phyloP scores from a whole-genome alignment of 2,797 vertebrate genomes.

The Anguilla pacifica region DNA sequence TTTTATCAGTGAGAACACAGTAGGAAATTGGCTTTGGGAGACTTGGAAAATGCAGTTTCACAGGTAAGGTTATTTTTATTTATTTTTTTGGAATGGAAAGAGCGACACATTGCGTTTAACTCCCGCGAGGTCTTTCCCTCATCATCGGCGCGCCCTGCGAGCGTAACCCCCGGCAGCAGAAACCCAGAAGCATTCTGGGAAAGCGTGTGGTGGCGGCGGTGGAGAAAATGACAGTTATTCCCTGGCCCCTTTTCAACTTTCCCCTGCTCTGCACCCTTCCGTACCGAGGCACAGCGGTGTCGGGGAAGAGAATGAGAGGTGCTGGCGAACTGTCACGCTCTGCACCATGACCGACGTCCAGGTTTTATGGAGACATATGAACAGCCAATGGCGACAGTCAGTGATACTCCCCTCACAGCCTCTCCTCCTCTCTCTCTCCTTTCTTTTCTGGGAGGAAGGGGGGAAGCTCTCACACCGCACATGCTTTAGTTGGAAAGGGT shows the following conservation, averaged over 20 bases:
- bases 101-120: not conserved
- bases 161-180: conserved; percentile 10
- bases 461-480: no score
- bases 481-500: no score
- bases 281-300: not conserved
- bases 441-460: no score
- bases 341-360: not conserved
- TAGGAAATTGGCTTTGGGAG: not conserved
- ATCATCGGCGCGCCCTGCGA: not conserved
- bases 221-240: not conserved
- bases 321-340: not conserved
- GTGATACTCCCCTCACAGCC: not conserved
- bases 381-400: not conserved
- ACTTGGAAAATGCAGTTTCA: not conserved
- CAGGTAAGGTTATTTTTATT: not conserved
- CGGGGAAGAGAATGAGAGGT: not conserved
- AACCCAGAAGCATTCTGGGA: not conserved
- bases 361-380: not conserved
- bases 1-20: not conserved
- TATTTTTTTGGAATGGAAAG: not conserved
- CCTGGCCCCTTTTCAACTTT: not conserved
- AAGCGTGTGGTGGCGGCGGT: not conserved
- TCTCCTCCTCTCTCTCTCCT: not conserved
- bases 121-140: not conserved
- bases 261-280: not conserved